Conservation (phyloP, 2,113 vertebrate genomes). For the Ophiodon elongatus region DNA sequence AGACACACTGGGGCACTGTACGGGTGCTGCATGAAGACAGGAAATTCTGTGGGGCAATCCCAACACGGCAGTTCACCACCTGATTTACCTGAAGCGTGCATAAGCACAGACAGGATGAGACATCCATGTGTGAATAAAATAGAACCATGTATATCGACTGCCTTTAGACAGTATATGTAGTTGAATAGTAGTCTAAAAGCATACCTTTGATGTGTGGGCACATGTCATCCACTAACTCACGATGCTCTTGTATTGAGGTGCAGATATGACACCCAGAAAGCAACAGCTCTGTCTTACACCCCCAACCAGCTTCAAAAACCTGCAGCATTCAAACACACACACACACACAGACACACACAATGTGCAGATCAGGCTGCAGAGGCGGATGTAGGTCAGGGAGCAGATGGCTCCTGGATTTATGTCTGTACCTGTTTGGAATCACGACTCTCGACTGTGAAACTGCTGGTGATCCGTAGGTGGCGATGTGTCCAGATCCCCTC, state of each 20-base stretch:
- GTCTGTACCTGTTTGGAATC: slow-evolving; percentile 14
- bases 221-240: slow-evolving; percentile 34
- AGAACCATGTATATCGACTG: background rate
- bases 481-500: slow-evolving; percentile 17
- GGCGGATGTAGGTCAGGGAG: slow-evolving; percentile 7
- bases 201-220: slow-evolving; percentile 43
- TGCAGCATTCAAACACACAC: background rate
- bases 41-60: slow-evolving; percentile 25
- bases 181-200: background rate
- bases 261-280: slow-evolving; percentile 29
- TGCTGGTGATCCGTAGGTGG: slow-evolving; percentile 22
- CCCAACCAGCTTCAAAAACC: slow-evolving; percentile 38
- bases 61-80: slow-evolving; percentile 21
- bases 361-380: background rate
- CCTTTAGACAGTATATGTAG: background rate
- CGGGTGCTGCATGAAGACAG: slow-evolving; percentile 30
- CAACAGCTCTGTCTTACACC: slow-evolving; percentile 8
- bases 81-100: background rate
- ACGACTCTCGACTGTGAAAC: slow-evolving; percentile 3
- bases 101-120: background rate
- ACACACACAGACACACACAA: background rate
- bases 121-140: background rate
- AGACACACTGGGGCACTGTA: slow-evolving; percentile 27
- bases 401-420: background rate
- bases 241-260: slow-evolving; percentile 15